phyloP scores from a whole-genome alignment of 2,797 vertebrate genomes.

The Chelidonichthys spinosus region DNA sequence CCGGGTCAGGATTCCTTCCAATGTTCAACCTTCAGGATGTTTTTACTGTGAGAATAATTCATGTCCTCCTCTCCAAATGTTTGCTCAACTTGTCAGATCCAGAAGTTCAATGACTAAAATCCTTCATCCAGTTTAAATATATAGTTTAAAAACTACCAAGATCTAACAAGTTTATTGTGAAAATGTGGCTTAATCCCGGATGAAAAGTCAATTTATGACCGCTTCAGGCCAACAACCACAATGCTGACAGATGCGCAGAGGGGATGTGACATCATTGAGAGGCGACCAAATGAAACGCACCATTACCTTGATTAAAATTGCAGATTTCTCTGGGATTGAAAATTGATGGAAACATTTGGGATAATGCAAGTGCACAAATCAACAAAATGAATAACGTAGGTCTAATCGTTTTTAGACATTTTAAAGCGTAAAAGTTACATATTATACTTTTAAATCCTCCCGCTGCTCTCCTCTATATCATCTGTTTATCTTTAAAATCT shows the following conservation, averaged over 20 bases:
- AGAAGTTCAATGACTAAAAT: neutral
- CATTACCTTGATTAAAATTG: neutral
- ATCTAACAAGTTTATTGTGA: neutral
- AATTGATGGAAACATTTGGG: neutral
- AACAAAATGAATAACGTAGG: neutral
- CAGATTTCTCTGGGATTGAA: neutral
- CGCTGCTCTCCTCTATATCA: neutral
- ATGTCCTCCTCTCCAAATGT: too few relatives aligned
- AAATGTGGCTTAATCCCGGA: neutral
- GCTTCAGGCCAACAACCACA: too few relatives aligned
- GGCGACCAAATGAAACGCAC: neutral
- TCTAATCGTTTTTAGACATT: neutral
- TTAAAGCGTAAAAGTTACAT: neutral
- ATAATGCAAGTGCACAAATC: neutral
- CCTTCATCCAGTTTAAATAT: neutral
- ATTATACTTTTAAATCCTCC: neutral
- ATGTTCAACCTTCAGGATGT: neutral
- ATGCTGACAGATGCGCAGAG: neutral
- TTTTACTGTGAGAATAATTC: neutral
- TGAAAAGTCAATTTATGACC: neutral
- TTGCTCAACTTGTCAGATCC: neutral
- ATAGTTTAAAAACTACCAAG: neutral
- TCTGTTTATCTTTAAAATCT: conserved; percentile 7
- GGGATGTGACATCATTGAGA: neutral
- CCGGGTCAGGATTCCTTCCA: neutral